A percentile compares a stretch with the other conserved stretches of the same genome.
These are phyloP conservation scores for Etia nguti DNA, from an alignment of 2,113 vertebrate genomes.

Conservation along the genomic window DNA sequence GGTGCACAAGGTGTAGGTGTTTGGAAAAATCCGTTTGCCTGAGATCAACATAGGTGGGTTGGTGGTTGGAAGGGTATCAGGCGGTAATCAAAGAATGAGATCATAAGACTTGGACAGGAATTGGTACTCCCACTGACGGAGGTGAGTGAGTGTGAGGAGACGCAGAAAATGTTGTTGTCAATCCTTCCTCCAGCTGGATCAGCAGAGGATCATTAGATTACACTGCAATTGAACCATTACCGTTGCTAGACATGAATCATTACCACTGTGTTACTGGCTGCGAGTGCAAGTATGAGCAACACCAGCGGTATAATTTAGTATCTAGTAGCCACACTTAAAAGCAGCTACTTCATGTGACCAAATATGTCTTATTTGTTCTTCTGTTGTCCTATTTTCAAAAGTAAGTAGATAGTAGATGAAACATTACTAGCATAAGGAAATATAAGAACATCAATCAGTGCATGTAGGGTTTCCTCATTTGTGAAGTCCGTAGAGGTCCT, in stretches of 20 bases:
- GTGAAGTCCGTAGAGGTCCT: not conserved
- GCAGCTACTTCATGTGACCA: not conserved
- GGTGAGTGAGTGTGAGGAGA: constrained; percentile 27
- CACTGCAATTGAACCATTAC: not conserved
- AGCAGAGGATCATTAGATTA: not conserved
- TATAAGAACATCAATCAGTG: not conserved
- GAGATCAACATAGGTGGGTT: constrained; percentile 62
- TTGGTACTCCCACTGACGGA: constrained; percentile 52
- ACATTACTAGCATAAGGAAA: not conserved
- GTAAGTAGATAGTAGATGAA: not conserved
- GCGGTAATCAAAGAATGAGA: constrained; percentile 55
- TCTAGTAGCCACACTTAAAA: not conserved
- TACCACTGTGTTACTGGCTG: not conserved
- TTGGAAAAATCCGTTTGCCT: constrained; percentile 58
- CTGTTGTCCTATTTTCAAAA: not conserved
- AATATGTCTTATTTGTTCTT: not conserved
- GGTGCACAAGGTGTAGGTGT: constrained; percentile 61
- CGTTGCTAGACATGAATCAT: not conserved
- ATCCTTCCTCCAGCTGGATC: constrained; percentile 42
- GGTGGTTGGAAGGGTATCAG: constrained; percentile 64
- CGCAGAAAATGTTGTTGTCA: constrained; percentile 12
- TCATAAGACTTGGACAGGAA: constrained; percentile 54
- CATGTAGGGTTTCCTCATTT: not conserved
- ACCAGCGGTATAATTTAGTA: not conserved
- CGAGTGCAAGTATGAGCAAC: not conserved